A percentile compares a stretch with the other conserved stretches of the same genome.
Conservation (phyloP, 2,888 invertebrate species). For the Parnassius smintheus region DNA sequence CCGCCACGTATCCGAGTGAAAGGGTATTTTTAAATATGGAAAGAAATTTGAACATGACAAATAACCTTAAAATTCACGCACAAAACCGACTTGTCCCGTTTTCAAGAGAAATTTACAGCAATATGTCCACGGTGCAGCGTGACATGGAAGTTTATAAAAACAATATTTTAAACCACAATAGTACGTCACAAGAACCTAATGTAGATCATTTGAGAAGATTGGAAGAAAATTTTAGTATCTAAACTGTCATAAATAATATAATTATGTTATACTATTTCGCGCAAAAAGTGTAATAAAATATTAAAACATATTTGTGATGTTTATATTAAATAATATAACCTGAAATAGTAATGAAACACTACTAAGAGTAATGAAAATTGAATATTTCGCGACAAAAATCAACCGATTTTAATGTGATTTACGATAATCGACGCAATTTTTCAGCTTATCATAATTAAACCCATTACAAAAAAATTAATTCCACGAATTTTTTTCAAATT, state of each 20-base stretch:
- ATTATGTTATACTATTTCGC: background rate
- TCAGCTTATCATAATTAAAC: too few species aligned
- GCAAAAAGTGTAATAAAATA: background rate
- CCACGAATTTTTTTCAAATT: too few species aligned
- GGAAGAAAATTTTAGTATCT: conserved; percentile 77
- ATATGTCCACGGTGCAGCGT: conserved; percentile 64
- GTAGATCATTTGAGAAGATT: conserved; percentile 73
- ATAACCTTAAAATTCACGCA: conserved; percentile 62
- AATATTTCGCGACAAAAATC: too few species aligned
- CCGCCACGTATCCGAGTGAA: conserved; percentile 55
- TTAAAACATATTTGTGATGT: background rate
- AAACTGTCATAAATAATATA: conserved; percentile 34
- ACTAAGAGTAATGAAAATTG: too few species aligned
- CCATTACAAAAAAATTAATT: too few species aligned
- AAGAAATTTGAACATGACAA: conserved; percentile 48
- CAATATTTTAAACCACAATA: conserved; percentile 67
- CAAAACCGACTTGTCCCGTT: conserved; percentile 55
- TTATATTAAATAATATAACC: too few species aligned
- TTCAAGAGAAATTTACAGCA: conserved; percentile 66
- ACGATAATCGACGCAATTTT: too few species aligned
- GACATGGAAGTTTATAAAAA: conserved; percentile 70
- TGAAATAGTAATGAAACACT: too few species aligned
- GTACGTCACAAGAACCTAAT: conserved; percentile 57
- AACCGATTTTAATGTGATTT: too few species aligned
- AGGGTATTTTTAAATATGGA: conserved; percentile 53